These are phyloP conservation scores for Carlito syrichta DNA, from an alignment of 2,113 vertebrate genomes.

Conservation along the genomic window DNA sequence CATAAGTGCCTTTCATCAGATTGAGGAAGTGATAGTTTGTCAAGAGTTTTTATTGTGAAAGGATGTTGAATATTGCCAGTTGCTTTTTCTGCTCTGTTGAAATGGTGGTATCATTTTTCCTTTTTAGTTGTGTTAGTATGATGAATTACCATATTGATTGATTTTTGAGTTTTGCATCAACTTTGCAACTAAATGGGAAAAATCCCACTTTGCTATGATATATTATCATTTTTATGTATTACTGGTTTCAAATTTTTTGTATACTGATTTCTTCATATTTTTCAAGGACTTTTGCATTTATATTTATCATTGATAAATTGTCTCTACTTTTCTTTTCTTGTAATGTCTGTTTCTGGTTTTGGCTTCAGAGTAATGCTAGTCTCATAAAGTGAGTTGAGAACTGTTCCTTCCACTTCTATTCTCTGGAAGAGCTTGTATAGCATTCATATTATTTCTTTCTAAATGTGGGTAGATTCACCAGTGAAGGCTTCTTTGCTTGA, in stretches of 20 bases:
- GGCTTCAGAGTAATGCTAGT: background rate
- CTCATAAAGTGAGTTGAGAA: background rate
- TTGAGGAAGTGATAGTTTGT: background rate
- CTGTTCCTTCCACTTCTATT: background rate
- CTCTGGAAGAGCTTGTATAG: background rate
- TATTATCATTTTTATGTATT: background rate
- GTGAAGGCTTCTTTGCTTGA: background rate
- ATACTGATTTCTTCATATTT: background rate
- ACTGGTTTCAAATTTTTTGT: background rate
- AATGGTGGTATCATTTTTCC: background rate
- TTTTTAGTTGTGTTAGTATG: background rate
- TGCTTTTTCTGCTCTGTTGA: background rate
- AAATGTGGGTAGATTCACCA: background rate
- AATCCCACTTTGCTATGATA: background rate
- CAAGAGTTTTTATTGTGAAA: background rate
- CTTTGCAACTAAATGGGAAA: background rate
- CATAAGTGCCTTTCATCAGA: background rate
- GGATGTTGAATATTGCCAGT: background rate
- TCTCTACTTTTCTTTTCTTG: background rate
- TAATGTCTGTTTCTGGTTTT: background rate
- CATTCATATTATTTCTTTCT: background rate
- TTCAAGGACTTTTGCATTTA: background rate
- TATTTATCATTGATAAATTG: background rate
- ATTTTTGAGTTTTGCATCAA: background rate
- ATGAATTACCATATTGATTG: background rate